Conservation (phyloP, 1,140 invertebrate genomes). For the Drosophila arawakana region DNA sequence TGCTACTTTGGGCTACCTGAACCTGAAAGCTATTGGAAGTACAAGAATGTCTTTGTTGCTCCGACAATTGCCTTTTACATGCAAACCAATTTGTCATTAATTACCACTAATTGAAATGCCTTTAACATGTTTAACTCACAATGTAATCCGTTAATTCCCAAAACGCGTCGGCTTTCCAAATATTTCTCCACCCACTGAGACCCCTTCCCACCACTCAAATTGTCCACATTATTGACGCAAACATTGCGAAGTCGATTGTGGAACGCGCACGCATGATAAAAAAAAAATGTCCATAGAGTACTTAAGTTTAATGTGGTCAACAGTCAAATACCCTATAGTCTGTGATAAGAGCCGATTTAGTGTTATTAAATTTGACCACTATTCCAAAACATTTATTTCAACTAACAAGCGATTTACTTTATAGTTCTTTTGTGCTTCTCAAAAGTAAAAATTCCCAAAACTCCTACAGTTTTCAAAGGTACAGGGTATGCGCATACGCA, state of each 20-base stretch:
- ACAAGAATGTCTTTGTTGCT: conserved; percentile 5
- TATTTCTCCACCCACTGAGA: neutral
- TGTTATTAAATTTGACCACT: too few species aligned
- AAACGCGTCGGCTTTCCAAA: neutral
- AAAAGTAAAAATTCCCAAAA: too few species aligned
- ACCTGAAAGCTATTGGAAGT: neutral
- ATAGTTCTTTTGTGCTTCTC: too few species aligned
- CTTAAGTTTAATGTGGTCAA: neutral
- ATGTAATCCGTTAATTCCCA: conserved; percentile 43
- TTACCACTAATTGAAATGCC: conserved; percentile 45
- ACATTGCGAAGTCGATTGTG: conserved; percentile 10
- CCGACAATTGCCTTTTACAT: conserved; percentile 11
- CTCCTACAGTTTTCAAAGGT: neutral
- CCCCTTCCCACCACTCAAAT: neutral
- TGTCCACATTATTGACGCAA: neutral
- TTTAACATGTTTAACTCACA: conserved; percentile 32
- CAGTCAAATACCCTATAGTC: conserved; percentile 10
- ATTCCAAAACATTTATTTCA: too few species aligned
- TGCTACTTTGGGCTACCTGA: neutral
- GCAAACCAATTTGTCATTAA: conserved; percentile 40
- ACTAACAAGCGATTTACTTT: too few species aligned
- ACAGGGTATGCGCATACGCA: conserved; percentile 17
- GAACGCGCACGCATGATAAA: conserved; percentile 4
- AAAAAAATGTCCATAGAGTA: neutral
- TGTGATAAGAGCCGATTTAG: too few species aligned